Conservation (phyloP, 2,888 invertebrate genomes). For the Ichneumon xanthorius region DNA sequence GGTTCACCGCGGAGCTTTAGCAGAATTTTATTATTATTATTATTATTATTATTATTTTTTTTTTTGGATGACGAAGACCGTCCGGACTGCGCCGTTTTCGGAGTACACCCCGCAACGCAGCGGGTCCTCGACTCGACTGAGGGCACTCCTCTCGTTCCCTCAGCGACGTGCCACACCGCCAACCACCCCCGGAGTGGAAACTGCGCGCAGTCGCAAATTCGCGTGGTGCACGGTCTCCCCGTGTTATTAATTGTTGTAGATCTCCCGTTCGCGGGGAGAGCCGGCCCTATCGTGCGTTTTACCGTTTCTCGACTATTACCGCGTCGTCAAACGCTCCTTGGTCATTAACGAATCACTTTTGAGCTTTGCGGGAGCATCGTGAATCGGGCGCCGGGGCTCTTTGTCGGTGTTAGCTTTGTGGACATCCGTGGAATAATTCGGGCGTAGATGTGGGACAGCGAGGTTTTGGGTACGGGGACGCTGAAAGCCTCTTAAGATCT, state of each 20-base stretch:
- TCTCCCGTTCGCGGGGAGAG: not conserved
- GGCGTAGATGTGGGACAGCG: not conserved
- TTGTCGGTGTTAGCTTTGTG: not conserved
- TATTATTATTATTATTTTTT: slow-evolving; percentile 5
- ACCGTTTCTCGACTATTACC: not conserved
- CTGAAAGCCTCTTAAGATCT: not conserved
- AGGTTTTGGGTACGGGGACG: not conserved
- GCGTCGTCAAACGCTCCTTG: not conserved
- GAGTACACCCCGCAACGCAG: slow-evolving; percentile 79
- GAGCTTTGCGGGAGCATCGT: not conserved
- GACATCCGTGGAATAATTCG: not conserved
- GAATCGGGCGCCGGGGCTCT: not conserved
- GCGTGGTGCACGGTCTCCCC: slow-evolving; percentile 41
- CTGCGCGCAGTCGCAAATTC: slow-evolving; percentile 80
- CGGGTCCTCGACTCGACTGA: slow-evolving; percentile 82
- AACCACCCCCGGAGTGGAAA: slow-evolving; percentile 73
- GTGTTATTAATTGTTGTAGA: slow-evolving; percentile 46
- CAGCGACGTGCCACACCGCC: slow-evolving; percentile 74
- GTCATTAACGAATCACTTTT: not conserved
- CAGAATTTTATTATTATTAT: not conserved
- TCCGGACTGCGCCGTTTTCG: slow-evolving; percentile 61
- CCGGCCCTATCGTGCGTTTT: not conserved
- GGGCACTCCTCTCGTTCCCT: slow-evolving; percentile 78
- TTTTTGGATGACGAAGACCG: slow-evolving; percentile 49
- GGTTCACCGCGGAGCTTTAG: slow-evolving; percentile 2